phyloP scores from a whole-genome alignment of 2,113 vertebrate species.

The Oreocharis arfaki region DNA sequence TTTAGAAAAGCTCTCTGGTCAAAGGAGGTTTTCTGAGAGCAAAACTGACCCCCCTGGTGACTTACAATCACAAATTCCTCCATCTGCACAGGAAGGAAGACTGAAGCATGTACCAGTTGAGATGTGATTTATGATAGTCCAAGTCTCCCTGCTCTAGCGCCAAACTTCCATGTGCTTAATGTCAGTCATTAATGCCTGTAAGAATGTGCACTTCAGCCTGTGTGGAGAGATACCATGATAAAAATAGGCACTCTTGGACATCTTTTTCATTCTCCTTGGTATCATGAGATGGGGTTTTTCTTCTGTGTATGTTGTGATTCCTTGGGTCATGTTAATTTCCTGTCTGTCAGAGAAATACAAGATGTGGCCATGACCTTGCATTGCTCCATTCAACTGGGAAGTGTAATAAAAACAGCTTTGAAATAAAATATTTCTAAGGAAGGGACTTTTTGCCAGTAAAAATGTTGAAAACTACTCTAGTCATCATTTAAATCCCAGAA shows the following conservation, averaged over 20 bases:
- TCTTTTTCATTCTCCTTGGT: not conserved
- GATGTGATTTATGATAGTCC: not conserved
- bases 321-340: conserved; percentile 23
- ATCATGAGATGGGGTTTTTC: not conserved
- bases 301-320: not conserved
- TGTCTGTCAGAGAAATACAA: conserved; percentile 16
- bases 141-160: not conserved
- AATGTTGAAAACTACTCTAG: conserved; percentile 31
- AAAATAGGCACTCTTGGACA: not conserved
- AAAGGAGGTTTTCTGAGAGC: not conserved
- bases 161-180: not conserved
- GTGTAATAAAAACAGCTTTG: conserved; percentile 15
- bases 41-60: not conserved
- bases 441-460: conserved; percentile 21
- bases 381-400: conserved; percentile 16
- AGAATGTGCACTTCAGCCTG: not conserved
- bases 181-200: not conserved
- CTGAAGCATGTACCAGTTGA: not conserved
- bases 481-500: conserved; percentile 37
- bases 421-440: conserved; percentile 41
- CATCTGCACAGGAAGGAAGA: conserved; percentile 3
- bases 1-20: not conserved
- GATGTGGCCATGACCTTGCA: not conserved
- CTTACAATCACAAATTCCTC: not conserved
- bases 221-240: not conserved